phyloP scores from a whole-genome alignment of 2,888 invertebrate species.

The Platerodrilus igneus region DNA sequence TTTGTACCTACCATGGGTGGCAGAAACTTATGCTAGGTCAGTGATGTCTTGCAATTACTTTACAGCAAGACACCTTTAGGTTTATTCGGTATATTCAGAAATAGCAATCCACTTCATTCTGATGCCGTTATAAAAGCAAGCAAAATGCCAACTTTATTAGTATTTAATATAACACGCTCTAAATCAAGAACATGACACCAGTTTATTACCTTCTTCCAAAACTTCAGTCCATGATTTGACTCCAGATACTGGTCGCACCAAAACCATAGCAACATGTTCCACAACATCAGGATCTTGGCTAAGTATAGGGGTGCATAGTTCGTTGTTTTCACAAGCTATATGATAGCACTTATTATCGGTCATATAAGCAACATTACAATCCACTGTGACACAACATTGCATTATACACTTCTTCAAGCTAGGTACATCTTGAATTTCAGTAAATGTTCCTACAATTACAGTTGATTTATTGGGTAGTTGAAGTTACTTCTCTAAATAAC shows the following conservation, averaged over 20 bases:
- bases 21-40: no score
- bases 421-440: slow-evolving; percentile 52
- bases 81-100: no score
- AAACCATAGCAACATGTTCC: slow-evolving; percentile 67
- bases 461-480: no score
- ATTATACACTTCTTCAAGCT: slow-evolving; percentile 61
- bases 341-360: slow-evolving; percentile 73
- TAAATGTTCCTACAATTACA: slow-evolving; percentile 31
- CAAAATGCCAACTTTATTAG: no score
- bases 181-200: not conserved
- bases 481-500: no score
- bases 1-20: no score
- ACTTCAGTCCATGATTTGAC: slow-evolving; percentile 53
- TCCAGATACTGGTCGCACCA: slow-evolving; percentile 65
- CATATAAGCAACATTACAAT: slow-evolving; percentile 77
- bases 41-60: no score
- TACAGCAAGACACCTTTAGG: no score
- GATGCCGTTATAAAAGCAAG: no score
- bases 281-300: slow-evolving; percentile 54
- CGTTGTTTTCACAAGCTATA: slow-evolving; percentile 66
- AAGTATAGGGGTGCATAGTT: slow-evolving; percentile 65
- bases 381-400: slow-evolving; percentile 60
- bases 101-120: no score
- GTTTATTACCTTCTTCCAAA: slow-evolving; percentile 29
- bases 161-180: no score